Evolutionary conservation across 2,888 invertebrate genomes (phyloP).

Genomic region (Esperia sulphurella): DNA sequence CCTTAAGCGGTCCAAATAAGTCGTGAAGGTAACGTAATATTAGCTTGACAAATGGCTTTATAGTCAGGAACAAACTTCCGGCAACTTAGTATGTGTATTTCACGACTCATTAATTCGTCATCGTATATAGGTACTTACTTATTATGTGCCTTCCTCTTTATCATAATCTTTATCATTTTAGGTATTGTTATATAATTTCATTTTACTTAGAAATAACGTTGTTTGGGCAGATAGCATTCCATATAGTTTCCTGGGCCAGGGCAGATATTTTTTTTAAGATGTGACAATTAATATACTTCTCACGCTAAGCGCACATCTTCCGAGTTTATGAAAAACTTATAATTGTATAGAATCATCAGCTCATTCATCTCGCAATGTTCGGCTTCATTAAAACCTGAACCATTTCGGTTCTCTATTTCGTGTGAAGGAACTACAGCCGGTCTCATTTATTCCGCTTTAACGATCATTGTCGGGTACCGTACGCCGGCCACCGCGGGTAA

Average conservation of each 20-base stretch:
- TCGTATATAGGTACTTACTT: no score
- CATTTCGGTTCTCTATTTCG: background rate
- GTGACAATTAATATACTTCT: background rate
- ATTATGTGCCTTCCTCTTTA: background rate
- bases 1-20: slow-evolving; percentile 13
- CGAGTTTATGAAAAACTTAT: no score
- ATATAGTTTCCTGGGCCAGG: no score
- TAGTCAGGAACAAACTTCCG: slow-evolving; percentile 34
- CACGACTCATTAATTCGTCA: slow-evolving; percentile 24
- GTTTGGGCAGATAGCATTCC: no score
- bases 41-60: slow-evolving; percentile 29
- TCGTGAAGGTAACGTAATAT: slow-evolving; percentile 27
- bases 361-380: background rate
- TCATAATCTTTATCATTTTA: background rate
- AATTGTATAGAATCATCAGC: background rate
- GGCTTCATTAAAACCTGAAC: no score
- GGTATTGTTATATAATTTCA: no score
- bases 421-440: slow-evolving; percentile 24
- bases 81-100: slow-evolving; percentile 24
- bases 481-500: slow-evolving; percentile 35
- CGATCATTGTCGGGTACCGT: slow-evolving; percentile 59
- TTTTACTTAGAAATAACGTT: background rate
- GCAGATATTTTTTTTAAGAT: no score
- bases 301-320: background rate
- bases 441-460: slow-evolving; percentile 42